Evolutionary conservation across 2,888 invertebrate species (phyloP).

Genomic region (Hemistola chrysoprasaria): DNA sequence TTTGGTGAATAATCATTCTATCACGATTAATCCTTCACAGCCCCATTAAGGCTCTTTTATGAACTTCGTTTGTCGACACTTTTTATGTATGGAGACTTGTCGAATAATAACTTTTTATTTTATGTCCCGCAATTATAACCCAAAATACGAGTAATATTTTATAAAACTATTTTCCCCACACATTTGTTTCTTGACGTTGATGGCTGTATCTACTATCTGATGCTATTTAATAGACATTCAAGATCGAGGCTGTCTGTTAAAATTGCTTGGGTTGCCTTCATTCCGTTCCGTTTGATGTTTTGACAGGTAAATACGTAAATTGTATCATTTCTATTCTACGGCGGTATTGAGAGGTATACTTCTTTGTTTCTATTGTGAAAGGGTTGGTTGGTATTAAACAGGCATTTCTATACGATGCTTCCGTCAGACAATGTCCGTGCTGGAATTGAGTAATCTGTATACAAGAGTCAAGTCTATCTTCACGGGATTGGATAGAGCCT

Average conservation of each 20-base stretch:
- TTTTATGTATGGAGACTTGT: too few species aligned
- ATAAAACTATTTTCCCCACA: too few species aligned
- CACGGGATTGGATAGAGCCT: constrained; percentile 25
- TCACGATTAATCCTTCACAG: too few species aligned
- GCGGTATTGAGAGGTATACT: constrained; percentile 22
- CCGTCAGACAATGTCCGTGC: constrained; percentile 21
- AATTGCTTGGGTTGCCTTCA: constrained; percentile 10
- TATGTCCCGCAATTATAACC: too few species aligned
- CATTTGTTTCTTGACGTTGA: too few species aligned
- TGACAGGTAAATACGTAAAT: constrained; percentile 26
- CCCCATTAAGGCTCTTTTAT: too few species aligned
- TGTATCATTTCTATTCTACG: constrained; percentile 29
- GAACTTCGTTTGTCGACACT: too few species aligned
- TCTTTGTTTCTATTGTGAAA: constrained; percentile 31
- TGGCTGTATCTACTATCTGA: background rate
- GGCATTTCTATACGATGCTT: constrained; percentile 32
- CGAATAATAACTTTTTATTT: too few species aligned
- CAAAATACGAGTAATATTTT: too few species aligned
- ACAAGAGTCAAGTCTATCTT: constrained; percentile 20
- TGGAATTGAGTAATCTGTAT: constrained; percentile 28
- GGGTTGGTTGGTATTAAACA: constrained; percentile 29
- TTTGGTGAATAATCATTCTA: too few species aligned
- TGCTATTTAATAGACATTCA: constrained; percentile 5
- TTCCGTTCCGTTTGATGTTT: constrained; percentile 18
- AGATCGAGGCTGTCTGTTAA: constrained; percentile 10